Percentiles rank a stretch among this genome's conserved stretches.
phyloP scores from a whole-genome alignment of 2,113 vertebrate species.

The Capreolus pygargus region DNA sequence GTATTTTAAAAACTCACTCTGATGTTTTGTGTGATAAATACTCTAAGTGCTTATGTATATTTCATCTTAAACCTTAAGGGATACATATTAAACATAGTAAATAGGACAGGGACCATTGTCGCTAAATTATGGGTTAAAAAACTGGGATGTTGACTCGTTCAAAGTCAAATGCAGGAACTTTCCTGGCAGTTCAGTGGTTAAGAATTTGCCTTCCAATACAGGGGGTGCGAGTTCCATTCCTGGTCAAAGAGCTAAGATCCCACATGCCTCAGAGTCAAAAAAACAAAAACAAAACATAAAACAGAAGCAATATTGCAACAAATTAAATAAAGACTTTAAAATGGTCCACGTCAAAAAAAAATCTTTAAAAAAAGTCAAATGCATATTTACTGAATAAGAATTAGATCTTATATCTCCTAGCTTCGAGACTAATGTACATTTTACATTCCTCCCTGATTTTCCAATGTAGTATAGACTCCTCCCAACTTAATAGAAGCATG shows the following conservation, averaged over 20 bases:
- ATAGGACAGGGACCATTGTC: not conserved
- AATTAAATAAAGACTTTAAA: not conserved
- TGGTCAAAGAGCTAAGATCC: not conserved
- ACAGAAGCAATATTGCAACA: not conserved
- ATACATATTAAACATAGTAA: not conserved
- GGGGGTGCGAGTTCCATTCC: not conserved
- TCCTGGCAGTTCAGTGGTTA: not conserved
- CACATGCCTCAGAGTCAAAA: not conserved
- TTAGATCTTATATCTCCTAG: not conserved
- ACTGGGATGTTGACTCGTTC: not conserved
- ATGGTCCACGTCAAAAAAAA: not conserved
- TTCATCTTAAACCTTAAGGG: not conserved
- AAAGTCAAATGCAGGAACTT: not conserved
- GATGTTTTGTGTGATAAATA: not conserved
- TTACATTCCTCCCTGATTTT: not conserved
- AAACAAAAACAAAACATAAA: not conserved
- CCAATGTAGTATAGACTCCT: no score
- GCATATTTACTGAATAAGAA: not conserved
- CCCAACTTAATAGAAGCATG: not conserved
- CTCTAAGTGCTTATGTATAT: not conserved
- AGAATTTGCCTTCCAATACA: not conserved
- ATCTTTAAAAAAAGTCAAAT: not conserved
- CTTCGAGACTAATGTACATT: not conserved
- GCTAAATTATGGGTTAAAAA: not conserved
- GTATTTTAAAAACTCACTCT: not conserved